Conservation (phyloP, 2,797 vertebrate genomes). For the Phataginus tetradactyla region DNA sequence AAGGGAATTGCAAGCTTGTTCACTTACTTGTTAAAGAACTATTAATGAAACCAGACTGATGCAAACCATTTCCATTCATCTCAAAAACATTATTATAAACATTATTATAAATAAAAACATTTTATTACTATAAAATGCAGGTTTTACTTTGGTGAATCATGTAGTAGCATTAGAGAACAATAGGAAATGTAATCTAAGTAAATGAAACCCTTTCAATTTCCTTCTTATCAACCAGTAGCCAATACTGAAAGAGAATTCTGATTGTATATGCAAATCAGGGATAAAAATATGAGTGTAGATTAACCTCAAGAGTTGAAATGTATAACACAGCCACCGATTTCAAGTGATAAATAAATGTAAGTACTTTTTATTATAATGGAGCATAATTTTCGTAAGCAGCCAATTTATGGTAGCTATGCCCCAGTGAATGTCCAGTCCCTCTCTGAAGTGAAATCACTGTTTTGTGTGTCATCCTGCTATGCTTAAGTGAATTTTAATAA, state of each 20-base stretch:
- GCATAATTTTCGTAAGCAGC: not conserved
- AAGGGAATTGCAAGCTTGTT: not conserved
- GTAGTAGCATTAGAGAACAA: not conserved
- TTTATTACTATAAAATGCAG: not conserved
- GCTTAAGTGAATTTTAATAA: not conserved
- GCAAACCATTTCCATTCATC: not conserved
- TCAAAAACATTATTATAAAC: not conserved
- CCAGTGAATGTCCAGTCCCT: not conserved
- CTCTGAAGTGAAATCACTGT: not conserved
- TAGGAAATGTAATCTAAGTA: not conserved
- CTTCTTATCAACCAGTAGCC: not conserved
- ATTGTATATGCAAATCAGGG: not conserved
- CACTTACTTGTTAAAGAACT: conserved; percentile 8
- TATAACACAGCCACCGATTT: not conserved
- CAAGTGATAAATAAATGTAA: not conserved
- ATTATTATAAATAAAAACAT: too few relatives aligned
- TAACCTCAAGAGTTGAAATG: not conserved
- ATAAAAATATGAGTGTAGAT: conserved; percentile 14
- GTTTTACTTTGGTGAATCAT: not conserved
- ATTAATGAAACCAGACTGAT: not conserved
- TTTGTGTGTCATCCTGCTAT: conserved; percentile 11
- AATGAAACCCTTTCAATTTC: not conserved
- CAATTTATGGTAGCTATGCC: not conserved
- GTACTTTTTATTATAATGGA: conserved; percentile 13
- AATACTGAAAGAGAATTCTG: not conserved